phyloP scores from a whole-genome alignment of 2,113 vertebrate species.

The Procapra przewalskii region DNA sequence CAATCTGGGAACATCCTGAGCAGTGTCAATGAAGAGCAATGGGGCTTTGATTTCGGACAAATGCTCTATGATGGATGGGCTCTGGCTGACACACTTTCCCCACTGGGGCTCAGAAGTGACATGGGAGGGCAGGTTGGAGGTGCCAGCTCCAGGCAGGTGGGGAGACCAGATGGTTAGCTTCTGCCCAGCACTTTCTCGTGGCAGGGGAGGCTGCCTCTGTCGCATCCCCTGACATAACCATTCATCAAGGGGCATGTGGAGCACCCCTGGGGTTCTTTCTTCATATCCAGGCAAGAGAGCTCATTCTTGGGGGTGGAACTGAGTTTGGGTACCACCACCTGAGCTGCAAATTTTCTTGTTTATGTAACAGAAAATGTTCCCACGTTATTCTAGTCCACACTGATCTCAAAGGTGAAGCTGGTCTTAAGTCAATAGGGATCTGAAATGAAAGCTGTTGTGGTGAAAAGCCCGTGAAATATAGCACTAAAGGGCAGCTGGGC shows the following conservation, averaged over 20 bases:
- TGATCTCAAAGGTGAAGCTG: not conserved
- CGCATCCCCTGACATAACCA: not conserved
- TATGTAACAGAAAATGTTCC: not conserved
- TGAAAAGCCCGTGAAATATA: not conserved
- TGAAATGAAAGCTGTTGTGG: not conserved
- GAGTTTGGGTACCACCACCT: not conserved
- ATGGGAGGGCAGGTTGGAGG: not conserved
- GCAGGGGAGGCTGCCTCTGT: not conserved
- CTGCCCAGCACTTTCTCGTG: not conserved
- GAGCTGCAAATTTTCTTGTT: not conserved
- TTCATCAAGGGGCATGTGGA: not conserved
- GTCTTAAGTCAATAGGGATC: not conserved
- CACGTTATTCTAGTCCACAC: not conserved
- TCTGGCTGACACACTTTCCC: not conserved
- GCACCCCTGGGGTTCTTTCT: not conserved
- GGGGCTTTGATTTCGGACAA: not conserved
- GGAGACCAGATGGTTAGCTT: not conserved
- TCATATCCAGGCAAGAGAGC: not conserved
- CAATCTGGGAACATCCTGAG: not conserved
- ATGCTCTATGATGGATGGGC: not conserved
- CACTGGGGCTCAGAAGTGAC: not conserved
- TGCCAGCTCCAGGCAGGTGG: not conserved
- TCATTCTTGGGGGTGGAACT: not conserved
- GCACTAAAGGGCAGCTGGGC: not conserved
- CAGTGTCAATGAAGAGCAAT: not conserved